Base-by-base conservation (phyloP, 2,888 invertebrate species). In the Cephus spinipes region DNA sequence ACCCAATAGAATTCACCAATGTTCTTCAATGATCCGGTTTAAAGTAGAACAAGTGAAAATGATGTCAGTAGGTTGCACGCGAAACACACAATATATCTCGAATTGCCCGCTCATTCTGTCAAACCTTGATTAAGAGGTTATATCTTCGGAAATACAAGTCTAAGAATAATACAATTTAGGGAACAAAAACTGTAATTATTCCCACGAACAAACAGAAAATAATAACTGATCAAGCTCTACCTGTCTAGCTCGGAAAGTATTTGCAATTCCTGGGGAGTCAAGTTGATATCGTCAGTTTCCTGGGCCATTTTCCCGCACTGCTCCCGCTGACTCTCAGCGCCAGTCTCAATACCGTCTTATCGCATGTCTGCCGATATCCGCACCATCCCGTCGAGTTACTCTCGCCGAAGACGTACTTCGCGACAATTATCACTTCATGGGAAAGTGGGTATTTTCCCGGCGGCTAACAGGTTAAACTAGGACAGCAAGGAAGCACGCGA, bases 231-330 rank as follows among this genome's bases (percentile, higher is more conserved):
- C 75, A 74, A 76, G 69, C 77, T 77, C 87, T 93, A 96, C 97
- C 97, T 97, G 93, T 97, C 97, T 92, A 97, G 94, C 91, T 97
- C 97, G 79, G 97, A 96, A 87, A 97, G 94, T 91, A 96, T 94
- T 93, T 96, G 96, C 87, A 97, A 93, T 92, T 97, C 97, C 91
- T 96, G 96, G 84, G 96, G 95, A 91, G 96, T 96, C 92, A 96
- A 92, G 92, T 94, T 94, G 86, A 95, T 93, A 88, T 95, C 95
- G 91, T 94, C 94, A 87, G 94, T 94, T 87, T 95, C 95, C 82
- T 92, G 92, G 83, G 92, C 92, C 93, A 93, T 93, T 86, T 87
- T 85, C 77, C 71, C 33, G 69, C 69, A 55, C 55, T 55, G 55
- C 55, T 55, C 55, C 55, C 55, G 55, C 55, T 55, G 55, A 55